Evolutionary conservation across 2,797 vertebrate genomes (phyloP).

Genomic region (Acropternis orthonyx): DNA sequence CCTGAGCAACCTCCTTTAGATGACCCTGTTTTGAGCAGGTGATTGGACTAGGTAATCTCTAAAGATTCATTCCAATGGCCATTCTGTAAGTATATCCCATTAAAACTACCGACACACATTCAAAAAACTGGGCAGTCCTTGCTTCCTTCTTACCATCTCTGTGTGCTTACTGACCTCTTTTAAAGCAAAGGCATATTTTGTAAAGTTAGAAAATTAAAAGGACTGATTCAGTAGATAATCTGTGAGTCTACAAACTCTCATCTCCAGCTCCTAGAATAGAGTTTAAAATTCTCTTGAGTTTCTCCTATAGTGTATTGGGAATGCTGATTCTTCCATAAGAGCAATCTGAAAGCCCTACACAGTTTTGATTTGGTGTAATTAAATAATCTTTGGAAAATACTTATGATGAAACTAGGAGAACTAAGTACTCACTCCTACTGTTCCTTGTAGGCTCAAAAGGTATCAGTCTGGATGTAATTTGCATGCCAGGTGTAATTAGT

Average conservation of each 20-base stretch:
- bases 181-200: neutral
- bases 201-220: neutral
- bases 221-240: neutral
- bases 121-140: accelerated
- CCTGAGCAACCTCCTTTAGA: neutral
- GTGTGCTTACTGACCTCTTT: neutral
- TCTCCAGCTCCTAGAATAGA: neutral
- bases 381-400: neutral
- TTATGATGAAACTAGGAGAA: neutral
- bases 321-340: neutral
- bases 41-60: neutral
- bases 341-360: neutral
- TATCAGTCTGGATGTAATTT: neutral
- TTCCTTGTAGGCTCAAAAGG: neutral
- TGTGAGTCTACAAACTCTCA: neutral
- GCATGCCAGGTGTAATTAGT: neutral
- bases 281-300: neutral
- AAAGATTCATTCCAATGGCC: neutral
- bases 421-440: neutral
- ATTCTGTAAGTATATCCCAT: neutral
- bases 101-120: neutral
- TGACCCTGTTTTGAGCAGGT: neutral
- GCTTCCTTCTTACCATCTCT: neutral
- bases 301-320: neutral
- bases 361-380: neutral